Conservation (phyloP, 92 coral and sea anemone species). For the Parazoanthus atlanticus region DNA sequence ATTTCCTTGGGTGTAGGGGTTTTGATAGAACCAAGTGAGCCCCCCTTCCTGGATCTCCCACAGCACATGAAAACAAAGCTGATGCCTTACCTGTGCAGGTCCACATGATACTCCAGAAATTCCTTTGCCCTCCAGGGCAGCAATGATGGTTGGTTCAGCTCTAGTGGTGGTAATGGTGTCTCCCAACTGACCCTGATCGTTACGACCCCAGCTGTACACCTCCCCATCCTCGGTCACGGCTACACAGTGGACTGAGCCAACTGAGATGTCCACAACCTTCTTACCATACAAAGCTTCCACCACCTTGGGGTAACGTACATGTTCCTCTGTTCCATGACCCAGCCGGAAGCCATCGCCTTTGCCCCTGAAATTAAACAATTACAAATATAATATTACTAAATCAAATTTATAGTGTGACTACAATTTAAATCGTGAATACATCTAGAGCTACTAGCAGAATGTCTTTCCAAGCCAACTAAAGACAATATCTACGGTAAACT, state of each 20-base stretch:
- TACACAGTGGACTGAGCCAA: constrained; percentile 95
- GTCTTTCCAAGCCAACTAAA: no score
- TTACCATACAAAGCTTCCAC: constrained; percentile 86
- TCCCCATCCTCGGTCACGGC: constrained; percentile 90
- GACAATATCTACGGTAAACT: no score
- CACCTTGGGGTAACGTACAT: constrained; percentile 85
- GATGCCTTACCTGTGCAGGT: constrained; percentile 88
- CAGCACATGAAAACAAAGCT: background rate
- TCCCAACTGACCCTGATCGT: constrained; percentile 99
- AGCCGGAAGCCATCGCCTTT: constrained; percentile 96
- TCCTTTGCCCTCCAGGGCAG: constrained; percentile 69
- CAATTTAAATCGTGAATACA: background rate
- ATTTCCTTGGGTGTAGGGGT: no score
- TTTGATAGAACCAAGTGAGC: no score
- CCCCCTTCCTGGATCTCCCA: background rate
- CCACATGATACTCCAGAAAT: constrained; percentile 92
- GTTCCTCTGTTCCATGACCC: constrained; percentile 94
- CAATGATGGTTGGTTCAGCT: constrained; percentile 75
- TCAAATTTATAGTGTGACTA: background rate
- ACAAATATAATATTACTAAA: background rate
- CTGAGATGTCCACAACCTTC: constrained; percentile 83
- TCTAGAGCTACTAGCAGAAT: background rate
- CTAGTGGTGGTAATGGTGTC: constrained; percentile 70
- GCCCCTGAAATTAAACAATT: constrained; percentile 66
- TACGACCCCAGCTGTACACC: constrained; percentile 95